Evolutionary conservation across 2,113 vertebrate species (phyloP).

Genomic region (Pogonocichla stellata): DNA sequence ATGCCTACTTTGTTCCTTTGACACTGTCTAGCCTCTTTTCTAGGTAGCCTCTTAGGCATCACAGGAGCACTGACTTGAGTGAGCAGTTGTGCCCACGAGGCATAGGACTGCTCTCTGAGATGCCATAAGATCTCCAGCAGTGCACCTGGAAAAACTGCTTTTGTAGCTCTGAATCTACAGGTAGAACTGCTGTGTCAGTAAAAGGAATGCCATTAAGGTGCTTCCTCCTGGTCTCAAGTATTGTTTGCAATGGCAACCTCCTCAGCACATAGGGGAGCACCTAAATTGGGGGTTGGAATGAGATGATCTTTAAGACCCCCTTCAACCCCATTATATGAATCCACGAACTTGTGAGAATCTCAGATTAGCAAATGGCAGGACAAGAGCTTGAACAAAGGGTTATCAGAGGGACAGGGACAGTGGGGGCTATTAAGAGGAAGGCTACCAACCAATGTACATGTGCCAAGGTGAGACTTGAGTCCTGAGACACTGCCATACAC

Average conservation of each 20-base stretch:
- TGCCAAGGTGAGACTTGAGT: slow-evolving; percentile 91
- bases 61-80: background rate
- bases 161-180: background rate
- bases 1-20: too few relatives aligned
- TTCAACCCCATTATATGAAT: background rate
- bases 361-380: background rate
- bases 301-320: background rate
- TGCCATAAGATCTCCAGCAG: background rate
- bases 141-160: background rate
- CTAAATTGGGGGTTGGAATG: background rate
- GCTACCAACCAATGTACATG: slow-evolving; percentile 84
- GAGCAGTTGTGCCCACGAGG: background rate
- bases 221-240: background rate
- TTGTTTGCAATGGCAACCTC: background rate
- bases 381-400: background rate
- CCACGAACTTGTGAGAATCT: background rate
- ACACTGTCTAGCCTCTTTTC: too few relatives aligned
- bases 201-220: background rate
- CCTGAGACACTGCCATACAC: slow-evolving; percentile 93
- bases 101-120: background rate
- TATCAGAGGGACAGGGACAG: background rate
- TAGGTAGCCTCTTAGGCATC: too few relatives aligned
- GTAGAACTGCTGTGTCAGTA: background rate
- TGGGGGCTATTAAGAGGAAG: background rate
- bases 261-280: background rate